Evolutionary conservation across 2,797 vertebrate genomes (phyloP).

Genomic region (Chrysocyon brachyurus): DNA sequence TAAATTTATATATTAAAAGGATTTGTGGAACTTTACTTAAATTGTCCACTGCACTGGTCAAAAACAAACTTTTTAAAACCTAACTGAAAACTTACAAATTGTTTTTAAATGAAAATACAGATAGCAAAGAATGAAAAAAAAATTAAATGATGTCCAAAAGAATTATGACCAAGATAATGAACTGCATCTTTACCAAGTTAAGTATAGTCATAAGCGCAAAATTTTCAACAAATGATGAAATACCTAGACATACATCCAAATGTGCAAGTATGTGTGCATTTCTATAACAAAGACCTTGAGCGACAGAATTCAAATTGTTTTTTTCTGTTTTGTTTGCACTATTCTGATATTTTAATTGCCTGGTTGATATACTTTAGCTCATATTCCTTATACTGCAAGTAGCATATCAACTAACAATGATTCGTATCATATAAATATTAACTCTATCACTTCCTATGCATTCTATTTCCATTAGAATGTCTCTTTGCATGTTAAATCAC

Average conservation of each 20-base stretch:
- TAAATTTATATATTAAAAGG: neutral
- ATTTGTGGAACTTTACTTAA: neutral
- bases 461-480: neutral
- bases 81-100: neutral
- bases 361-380: neutral
- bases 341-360: neutral
- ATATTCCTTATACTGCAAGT: neutral
- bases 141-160: conserved; percentile 1
- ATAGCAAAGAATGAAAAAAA: neutral
- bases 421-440: neutral
- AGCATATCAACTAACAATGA: neutral
- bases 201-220: neutral
- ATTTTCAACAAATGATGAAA: neutral
- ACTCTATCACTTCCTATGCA: neutral
- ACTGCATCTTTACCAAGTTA: neutral
- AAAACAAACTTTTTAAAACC: neutral
- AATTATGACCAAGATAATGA: neutral
- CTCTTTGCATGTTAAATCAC: neutral
- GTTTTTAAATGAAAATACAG: neutral
- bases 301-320: neutral
- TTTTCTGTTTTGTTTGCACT: neutral
- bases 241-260: neutral
- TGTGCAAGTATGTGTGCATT: neutral
- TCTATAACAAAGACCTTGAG: neutral
- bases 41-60: neutral